These are phyloP conservation scores for Coregonus sp. DNA, from an alignment of 2,797 vertebrate species.

Conservation along the genomic window DNA sequence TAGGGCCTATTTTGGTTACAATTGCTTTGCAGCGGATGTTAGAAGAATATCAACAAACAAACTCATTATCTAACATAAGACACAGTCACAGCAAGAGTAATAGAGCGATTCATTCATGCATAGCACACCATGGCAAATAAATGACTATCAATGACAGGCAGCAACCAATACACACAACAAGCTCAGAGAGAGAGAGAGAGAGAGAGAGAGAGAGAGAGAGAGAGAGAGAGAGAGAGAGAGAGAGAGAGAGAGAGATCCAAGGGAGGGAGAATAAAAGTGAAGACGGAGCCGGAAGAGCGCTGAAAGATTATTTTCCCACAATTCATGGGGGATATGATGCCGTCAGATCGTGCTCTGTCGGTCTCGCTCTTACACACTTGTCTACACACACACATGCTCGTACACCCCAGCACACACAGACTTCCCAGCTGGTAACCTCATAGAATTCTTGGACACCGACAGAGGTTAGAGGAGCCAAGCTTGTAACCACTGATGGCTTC, in stretches of 20 bases:
- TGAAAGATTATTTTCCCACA: constrained; percentile 47
- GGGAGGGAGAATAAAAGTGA: constrained; percentile 47
- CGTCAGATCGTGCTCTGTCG: constrained; percentile 19
- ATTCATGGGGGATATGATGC: constrained; percentile 36
- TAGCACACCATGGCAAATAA: constrained; percentile 27
- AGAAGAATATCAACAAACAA: background rate
- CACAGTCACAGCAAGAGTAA: constrained; percentile 20
- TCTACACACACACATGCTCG: background rate
- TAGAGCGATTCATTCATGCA: constrained; percentile 30
- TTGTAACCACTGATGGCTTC: background rate
- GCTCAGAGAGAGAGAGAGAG: background rate
- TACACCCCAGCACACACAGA: background rate
- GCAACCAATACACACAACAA: constrained; percentile 27
- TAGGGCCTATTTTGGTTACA: background rate
- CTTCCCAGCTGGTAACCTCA: constrained; percentile 16
- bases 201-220: constrained; percentile 49
- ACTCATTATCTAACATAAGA: background rate
- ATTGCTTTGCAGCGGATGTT: background rate
- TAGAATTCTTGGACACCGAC: constrained; percentile 26
- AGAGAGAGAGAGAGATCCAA: constrained; percentile 36
- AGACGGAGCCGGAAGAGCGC: constrained; percentile 50
- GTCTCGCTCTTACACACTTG: background rate
- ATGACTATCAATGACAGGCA: constrained; percentile 18
- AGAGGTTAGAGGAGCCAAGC: constrained; percentile 6
- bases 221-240: background rate